Conservation (phyloP, 1,140 invertebrate species). For the Catajapyx aquilonaris region DNA sequence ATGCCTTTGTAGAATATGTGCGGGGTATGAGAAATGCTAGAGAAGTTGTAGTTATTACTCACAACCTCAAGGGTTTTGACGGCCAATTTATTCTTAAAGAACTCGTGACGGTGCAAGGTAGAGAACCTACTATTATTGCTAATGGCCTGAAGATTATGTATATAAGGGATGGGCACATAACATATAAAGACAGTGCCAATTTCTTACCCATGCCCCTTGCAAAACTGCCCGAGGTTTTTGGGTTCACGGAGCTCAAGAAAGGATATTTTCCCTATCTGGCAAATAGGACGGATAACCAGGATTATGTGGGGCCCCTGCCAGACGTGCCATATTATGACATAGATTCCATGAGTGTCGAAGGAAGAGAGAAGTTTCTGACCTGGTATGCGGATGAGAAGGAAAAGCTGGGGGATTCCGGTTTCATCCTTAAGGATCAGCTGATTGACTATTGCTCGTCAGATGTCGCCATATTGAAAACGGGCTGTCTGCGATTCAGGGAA, state of each 20-base stretch:
- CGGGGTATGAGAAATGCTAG: not conserved
- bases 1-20: not conserved
- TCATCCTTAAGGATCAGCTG: not conserved
- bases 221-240: not conserved
- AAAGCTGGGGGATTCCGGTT: not conserved
- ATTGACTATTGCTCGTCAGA: not conserved
- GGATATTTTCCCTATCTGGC: not conserved
- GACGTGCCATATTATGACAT: not conserved
- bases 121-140: no score
- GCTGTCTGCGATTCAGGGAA: not conserved
- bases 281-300: not conserved
- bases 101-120: no score
- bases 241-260: not conserved
- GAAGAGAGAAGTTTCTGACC: not conserved
- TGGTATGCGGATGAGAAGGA: not conserved
- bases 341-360: not conserved
- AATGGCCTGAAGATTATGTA: not conserved
- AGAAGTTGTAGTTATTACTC: not conserved
- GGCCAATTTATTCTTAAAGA: not conserved
- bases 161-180: not conserved
- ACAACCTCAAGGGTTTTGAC: not conserved
- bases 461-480: not conserved
- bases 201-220: not conserved
- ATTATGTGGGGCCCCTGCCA: not conserved
- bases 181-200: not conserved